Evolutionary conservation across 1,140 invertebrate genomes (phyloP), one percentile per base, ranked within the genome.

Genomic region (Thaumetopoea pityocampa): DNA sequence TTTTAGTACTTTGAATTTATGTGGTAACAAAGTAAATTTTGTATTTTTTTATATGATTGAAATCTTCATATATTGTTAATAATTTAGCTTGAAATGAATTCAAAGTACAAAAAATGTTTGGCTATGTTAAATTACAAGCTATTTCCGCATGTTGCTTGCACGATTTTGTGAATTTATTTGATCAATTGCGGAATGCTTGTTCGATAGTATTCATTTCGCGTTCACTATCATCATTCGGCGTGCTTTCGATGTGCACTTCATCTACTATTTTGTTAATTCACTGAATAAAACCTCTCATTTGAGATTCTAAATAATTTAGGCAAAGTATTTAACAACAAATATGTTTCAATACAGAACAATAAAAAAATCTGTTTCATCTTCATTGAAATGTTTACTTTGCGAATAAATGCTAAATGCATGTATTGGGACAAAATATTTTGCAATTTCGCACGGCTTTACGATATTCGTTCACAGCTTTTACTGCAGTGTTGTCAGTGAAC

Each of bases 371-470:
- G 57, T 51, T 33, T 57, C 61, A 72, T 62, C 57, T 51, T 57
- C 65, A 78, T 70, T 40, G 53, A 74, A 54, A 62, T 51, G 47
- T 72, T 73, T 80, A 66, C 54, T 77, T 82, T 80, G 76, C 78
- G 67, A 59, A 51, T 54, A 76, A 70, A 58, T 74, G 73, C 68
- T 73, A 54, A 67, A 63, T 81, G 79, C 79, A 83, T 83, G 79
- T 80, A 77, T 66, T 55, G 30, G 32, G 17, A 42, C 42, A 66
- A 54, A 66, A 80, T 78, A 63, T 69, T 80, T 80, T 81, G 80
- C 77, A 74, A 81, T 62, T 70, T 81, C 77, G 80, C 80, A 84
- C 80, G 79, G 77, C 79, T 79, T 80, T 59, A 61, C 67, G 72
- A 76, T 78, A 69, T 81, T 76, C 70, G 73, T 82, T 74, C 68